phyloP scores from a whole-genome alignment of 2,797 vertebrate species.

The Enteromius unitaeniatus region DNA sequence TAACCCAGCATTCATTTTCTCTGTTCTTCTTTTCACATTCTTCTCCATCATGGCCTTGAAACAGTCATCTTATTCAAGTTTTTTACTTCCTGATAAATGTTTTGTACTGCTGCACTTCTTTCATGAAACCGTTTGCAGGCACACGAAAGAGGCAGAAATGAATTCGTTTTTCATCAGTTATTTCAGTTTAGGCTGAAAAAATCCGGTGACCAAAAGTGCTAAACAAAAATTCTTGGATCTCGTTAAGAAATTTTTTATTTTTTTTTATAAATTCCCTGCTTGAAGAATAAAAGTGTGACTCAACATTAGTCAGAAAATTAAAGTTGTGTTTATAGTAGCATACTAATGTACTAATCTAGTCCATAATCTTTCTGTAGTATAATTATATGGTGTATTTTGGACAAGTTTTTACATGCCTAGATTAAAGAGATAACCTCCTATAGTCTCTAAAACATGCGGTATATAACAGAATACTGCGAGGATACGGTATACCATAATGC shows the following conservation, averaged over 20 bases:
- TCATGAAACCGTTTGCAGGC: not conserved
- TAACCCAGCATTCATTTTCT: slow-evolving; percentile 25
- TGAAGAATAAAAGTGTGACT: not conserved
- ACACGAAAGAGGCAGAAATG: not conserved
- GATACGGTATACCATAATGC: not conserved
- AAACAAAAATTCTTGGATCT: not conserved
- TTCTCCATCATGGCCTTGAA: slow-evolving; percentile 2
- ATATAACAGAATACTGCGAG: not conserved
- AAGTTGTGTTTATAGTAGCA: not conserved
- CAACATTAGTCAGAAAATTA: not conserved
- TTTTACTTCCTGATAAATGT: not conserved
- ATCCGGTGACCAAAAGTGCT: not conserved
- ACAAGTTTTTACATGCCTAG: not conserved
- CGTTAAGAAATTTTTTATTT: not conserved
- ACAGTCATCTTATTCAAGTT: not conserved
- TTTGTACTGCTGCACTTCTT: not conserved
- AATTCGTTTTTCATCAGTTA: not conserved
- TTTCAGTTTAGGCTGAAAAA: not conserved
- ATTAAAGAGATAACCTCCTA: not conserved
- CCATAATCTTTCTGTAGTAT: not conserved
- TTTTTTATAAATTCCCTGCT: not conserved
- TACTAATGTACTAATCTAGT: not conserved
- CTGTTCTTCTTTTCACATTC: slow-evolving; percentile 5
- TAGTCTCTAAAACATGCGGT: not conserved
- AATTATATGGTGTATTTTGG: not conserved